phyloP scores from a whole-genome alignment of 2,888 invertebrate species.

The Drosophila robusta region DNA sequence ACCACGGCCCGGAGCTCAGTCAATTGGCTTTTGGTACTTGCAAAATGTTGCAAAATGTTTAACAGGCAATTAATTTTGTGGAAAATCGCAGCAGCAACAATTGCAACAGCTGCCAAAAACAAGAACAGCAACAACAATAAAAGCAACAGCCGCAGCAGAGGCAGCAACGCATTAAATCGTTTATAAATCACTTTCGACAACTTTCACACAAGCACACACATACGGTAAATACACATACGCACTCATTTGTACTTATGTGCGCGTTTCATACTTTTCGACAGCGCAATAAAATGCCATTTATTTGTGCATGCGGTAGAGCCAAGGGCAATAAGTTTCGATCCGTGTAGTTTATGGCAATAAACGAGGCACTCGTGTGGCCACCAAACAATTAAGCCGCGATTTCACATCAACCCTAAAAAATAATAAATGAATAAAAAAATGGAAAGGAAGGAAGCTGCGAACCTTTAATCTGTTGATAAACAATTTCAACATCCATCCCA shows the following conservation, averaged over 20 bases:
- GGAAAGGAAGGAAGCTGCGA: background rate
- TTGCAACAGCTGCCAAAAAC: constrained; percentile 29
- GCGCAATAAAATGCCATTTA: constrained; percentile 44
- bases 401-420: background rate
- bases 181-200: constrained; percentile 56
- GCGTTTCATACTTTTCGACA: constrained; percentile 40
- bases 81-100: constrained; percentile 25
- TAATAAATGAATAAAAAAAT: background rate
- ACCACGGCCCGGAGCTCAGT: constrained; percentile 19
- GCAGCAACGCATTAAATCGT: constrained; percentile 49
- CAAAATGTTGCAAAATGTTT: constrained; percentile 55
- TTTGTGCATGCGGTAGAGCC: constrained; percentile 13
- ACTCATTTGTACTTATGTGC: background rate
- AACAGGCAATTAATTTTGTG: constrained; percentile 61
- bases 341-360: constrained; percentile 1
- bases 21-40: constrained; percentile 49
- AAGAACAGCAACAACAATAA: constrained; percentile 14
- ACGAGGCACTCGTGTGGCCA: background rate
- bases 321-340: constrained; percentile 28
- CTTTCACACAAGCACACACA: constrained; percentile 9
- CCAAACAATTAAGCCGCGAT: constrained; percentile 28
- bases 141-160: constrained; percentile 15
- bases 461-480: background rate
- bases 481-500: constrained; percentile 11
- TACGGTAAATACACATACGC: background rate